Percentiles rank a stretch among this genome's conserved stretches.
Evolutionary conservation across 1,140 invertebrate species (phyloP).

Genomic region (Plectrocnemia conspersa): DNA sequence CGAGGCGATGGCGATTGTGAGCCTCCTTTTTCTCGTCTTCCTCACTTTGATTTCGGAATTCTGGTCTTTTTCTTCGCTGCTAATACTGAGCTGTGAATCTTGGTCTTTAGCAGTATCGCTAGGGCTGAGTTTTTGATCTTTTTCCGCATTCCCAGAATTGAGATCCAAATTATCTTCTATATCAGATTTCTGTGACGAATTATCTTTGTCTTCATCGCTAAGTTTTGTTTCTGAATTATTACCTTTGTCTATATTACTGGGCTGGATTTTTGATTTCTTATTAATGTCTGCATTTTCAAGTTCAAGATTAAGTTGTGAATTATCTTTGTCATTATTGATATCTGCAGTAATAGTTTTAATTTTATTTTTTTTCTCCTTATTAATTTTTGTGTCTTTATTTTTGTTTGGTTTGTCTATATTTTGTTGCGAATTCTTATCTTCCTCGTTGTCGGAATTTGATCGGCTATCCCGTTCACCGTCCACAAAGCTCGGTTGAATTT

Average conservation of each 20-base stretch:
- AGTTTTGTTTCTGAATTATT: constrained; percentile 18
- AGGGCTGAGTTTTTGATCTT: constrained; percentile 9
- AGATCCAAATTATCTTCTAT: not conserved
- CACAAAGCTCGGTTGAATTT: no score
- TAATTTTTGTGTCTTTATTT: no score
- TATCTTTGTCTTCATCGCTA: constrained; percentile 24
- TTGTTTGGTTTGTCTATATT: no score
- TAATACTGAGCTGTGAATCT: not conserved
- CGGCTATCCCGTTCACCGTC: no score
- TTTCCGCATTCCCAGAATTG: constrained; percentile 13
- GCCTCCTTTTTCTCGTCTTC: no score
- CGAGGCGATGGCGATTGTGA: not conserved
- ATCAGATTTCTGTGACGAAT: constrained; percentile 29
- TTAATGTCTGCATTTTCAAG: no score
- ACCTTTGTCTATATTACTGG: constrained; percentile 6
- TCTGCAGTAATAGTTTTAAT: no score
- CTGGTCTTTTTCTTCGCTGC: not conserved
- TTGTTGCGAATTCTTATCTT: no score
- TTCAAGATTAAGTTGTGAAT: no score
- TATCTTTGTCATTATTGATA: no score
- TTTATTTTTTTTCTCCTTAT: no score
- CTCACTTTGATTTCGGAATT: not conserved
- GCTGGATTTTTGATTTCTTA: not conserved
- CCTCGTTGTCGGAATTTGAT: no score
- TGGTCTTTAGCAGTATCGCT: constrained; percentile 7